Percentiles rank a stretch among this genome's conserved stretches.
phyloP scores from a whole-genome alignment of 2,113 vertebrate species.

The Phalacrocorax carbo region DNA sequence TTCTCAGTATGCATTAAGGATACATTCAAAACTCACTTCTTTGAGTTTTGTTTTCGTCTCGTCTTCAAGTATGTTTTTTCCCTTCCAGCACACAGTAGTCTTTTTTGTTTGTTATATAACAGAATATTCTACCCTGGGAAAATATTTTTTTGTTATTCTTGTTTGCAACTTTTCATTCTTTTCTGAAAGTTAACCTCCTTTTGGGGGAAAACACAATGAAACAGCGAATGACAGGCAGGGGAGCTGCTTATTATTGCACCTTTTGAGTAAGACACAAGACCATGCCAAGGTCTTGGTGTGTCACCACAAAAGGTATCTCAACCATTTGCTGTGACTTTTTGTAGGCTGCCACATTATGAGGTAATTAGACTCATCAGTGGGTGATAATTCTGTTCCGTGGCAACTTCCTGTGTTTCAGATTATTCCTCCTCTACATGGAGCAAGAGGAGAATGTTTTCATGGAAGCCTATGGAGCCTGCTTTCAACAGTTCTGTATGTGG shows the following conservation, averaged over 20 bases:
- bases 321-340: constrained; percentile 34
- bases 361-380: constrained; percentile 1
- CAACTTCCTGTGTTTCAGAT: neutral
- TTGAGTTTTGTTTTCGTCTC: constrained; percentile 53
- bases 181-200: constrained; percentile 30
- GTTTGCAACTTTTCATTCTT: constrained; percentile 30
- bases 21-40: constrained; percentile 37
- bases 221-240: constrained; percentile 24
- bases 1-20: constrained; percentile 51
- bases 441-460: neutral
- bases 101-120: constrained; percentile 55
- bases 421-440: neutral
- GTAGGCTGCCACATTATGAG: constrained; percentile 6
- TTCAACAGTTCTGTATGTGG: neutral
- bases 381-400: neutral
- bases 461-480: neutral
- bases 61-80: constrained; percentile 55
- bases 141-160: constrained; percentile 38
- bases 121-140: constrained; percentile 65
- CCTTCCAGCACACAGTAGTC: constrained; percentile 46
- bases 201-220: constrained; percentile 16
- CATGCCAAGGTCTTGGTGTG: neutral
- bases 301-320: neutral
- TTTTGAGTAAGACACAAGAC: neutral
- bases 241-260: neutral